Evolutionary conservation across 1,140 invertebrate genomes (phyloP), one percentile per base, ranked within the genome.

Genomic region (Propsilocerus akamusi): DNA sequence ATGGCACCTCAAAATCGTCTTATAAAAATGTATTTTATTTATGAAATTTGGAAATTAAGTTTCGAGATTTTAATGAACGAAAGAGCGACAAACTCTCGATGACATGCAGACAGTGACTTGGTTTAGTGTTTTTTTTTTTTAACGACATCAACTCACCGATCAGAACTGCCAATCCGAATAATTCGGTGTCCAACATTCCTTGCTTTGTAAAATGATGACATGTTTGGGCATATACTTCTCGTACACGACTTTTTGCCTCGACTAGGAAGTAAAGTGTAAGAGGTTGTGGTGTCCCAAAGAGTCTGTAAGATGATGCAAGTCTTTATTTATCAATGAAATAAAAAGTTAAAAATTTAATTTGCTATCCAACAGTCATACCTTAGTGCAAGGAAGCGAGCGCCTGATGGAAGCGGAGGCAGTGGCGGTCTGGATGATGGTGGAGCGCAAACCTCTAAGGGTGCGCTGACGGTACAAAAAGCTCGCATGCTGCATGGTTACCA

Each of bases 151-250:
- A 69, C 74, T 76, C 63, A 86, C 83, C 84, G 72, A 80, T 81
- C 59, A 81, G 73, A 59, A 83, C 75, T 57, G 85, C 82, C 57
- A 90, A 68, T 56, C 84, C 85, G 70, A 89, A 90, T 28, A 88
- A 76, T 63, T 87, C 82, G 60, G 78, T 79, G 63, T 87, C 83
- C 64, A 78, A 72, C 76, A 90, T 81, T 57, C 81, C 81, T 71
- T 80, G 77, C 55, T 77, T 75, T 57, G 73, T 72, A 56, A 88
- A 77, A 66, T 86, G 78, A 53, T 75, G 70, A 65, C 81, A 83
- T 73, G 84, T 81, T 65, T 87, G 81, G 56, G 77, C 74, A 60
- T 86, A 86, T 47, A 90, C 75, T 66, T 90, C 83, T 61, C 81
- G 80, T 51, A 86, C 83, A 70, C 81, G 77, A 53, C 81, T 80